A percentile compares a stretch with the other conserved stretches of the same genome.
Evolutionary conservation across 1,140 invertebrate genomes (phyloP).

Genomic region (Zaprionus nigranus): DNA sequence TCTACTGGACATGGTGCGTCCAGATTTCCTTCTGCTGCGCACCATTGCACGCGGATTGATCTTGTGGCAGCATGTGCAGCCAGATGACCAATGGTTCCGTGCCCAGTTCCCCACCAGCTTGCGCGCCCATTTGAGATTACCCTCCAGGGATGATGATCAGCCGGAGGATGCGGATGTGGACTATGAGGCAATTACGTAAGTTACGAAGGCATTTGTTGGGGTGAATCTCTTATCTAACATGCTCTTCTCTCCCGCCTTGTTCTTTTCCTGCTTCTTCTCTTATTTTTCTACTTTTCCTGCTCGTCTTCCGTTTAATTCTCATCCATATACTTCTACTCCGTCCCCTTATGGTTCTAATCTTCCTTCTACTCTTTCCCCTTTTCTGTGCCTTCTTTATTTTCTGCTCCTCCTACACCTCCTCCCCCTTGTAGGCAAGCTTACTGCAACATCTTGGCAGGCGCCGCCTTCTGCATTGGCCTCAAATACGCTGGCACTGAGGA

Average conservation of each 20-base stretch:
- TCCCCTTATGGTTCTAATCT: too few species aligned
- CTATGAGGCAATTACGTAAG: conserved; percentile 97
- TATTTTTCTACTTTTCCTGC: neutral
- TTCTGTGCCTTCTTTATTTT: too few species aligned
- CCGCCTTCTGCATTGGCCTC: conserved; percentile 96
- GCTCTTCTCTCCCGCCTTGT: neutral
- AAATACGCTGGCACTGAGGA: conserved; percentile 97
- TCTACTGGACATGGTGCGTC: conserved; percentile 95
- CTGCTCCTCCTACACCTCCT: too few species aligned
- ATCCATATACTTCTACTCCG: too few species aligned
- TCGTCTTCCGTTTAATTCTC: too few species aligned
- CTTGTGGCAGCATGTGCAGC: conserved; percentile 92
- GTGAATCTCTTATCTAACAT: neutral
- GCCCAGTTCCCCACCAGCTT: conserved; percentile 81
- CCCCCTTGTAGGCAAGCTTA: conserved; percentile 93
- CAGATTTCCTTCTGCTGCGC: conserved; percentile 95
- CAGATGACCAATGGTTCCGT: conserved; percentile 93
- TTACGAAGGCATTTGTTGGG: neutral
- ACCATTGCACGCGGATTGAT: conserved; percentile 89
- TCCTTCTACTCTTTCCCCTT: too few species aligned
- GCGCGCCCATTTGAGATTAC: conserved; percentile 55
- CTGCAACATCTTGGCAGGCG: conserved; percentile 97
- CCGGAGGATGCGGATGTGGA: conserved; percentile 88
- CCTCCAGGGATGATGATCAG: conserved; percentile 42
- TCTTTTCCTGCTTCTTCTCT: too few species aligned